These are phyloP conservation scores for Hyperoplus immaculatus DNA, from an alignment of 2,797 vertebrate species.

Conservation along the genomic window DNA sequence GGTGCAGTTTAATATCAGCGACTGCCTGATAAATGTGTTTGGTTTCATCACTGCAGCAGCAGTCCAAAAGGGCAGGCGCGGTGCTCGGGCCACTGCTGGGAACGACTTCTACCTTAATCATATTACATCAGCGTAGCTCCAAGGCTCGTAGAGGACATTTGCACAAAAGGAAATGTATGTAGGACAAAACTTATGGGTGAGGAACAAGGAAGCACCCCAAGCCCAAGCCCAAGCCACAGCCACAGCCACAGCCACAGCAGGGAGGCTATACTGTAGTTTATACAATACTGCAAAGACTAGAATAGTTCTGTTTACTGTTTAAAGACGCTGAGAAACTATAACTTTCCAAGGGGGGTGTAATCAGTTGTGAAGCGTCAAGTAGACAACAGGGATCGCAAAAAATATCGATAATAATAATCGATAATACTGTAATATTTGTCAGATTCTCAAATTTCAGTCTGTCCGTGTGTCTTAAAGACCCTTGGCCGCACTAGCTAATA, in stretches of 20 bases:
- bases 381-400: not conserved
- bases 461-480: too few relatives aligned
- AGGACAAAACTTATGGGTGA: conserved; percentile 70
- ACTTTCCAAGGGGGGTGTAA: conserved; percentile 69
- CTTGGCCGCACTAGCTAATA: too few relatives aligned
- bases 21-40: conserved; percentile 83
- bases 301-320: conserved; percentile 69
- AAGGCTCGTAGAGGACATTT: conserved; percentile 83
- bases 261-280: conserved; percentile 39
- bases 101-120: conserved; percentile 80
- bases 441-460: too few relatives aligned
- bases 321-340: conserved; percentile 62
- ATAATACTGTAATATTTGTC: too few relatives aligned
- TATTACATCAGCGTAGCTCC: conserved; percentile 73
- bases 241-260: conserved; percentile 46
- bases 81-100: conserved; percentile 76
- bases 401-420: too few relatives aligned
- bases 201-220: conserved; percentile 40
- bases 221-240: conserved; percentile 2
- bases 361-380: conserved; percentile 72
- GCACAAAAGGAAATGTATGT: conserved; percentile 80
- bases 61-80: conserved; percentile 78
- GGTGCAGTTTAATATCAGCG: conserved; percentile 80
- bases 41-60: conserved; percentile 77
- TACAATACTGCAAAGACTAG: conserved; percentile 38